Percentiles rank a stretch among this genome's conserved stretches.
Evolutionary conservation across 1,140 invertebrate species (phyloP).

Genomic region (Heliconius congener): DNA sequence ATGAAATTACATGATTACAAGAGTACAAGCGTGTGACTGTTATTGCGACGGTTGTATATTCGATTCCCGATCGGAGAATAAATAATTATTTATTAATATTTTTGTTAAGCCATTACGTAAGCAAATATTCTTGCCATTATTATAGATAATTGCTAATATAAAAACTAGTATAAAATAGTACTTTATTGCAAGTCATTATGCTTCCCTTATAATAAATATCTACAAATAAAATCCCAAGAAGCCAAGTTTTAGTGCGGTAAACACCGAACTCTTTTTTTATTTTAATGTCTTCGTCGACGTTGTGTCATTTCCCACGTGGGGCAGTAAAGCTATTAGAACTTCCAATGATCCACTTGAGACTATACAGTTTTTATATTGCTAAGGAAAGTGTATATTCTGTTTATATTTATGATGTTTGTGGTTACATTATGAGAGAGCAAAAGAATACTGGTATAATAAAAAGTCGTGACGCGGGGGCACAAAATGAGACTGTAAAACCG

Average conservation of each 20-base stretch:
- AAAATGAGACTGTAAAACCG: too few species aligned
- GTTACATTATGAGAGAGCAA: constrained; percentile 9
- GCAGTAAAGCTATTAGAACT: constrained; percentile 37
- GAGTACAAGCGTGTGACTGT: too few species aligned
- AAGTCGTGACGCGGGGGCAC: too few species aligned
- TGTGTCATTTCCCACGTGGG: constrained; percentile 34
- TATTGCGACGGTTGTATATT: too few species aligned
- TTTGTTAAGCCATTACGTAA: too few species aligned
- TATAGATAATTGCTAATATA: too few species aligned
- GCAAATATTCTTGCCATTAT: too few species aligned
- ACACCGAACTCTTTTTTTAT: constrained; percentile 21
- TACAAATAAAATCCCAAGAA: neutral
- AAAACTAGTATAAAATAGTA: too few species aligned
- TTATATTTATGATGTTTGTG: constrained; percentile 10
- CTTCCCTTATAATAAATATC: neutral
- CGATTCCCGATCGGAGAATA: too few species aligned
- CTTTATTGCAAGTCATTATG: neutral
- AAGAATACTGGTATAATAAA: neutral
- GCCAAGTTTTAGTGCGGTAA: constrained; percentile 10
- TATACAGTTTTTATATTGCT: constrained; percentile 14
- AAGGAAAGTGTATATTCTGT: constrained; percentile 11
- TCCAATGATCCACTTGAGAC: constrained; percentile 32
- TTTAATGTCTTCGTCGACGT: constrained; percentile 25
- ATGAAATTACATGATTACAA: too few species aligned
- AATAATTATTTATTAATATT: too few species aligned